phyloP scores from a whole-genome alignment of 2,888 invertebrate genomes.

The Branchipolynoe longqiensis region DNA sequence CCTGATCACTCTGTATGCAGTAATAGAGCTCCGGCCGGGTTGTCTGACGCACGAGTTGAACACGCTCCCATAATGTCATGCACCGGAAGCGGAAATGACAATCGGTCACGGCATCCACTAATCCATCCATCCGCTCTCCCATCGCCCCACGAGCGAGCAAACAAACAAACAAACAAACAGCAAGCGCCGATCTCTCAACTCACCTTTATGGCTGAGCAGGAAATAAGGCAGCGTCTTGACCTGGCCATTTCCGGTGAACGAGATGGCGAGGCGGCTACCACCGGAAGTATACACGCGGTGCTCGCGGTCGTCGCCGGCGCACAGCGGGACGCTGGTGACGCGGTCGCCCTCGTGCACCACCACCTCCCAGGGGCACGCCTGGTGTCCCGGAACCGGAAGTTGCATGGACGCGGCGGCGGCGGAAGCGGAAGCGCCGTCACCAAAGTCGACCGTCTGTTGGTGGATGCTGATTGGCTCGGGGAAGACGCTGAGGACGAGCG shows the following conservation, averaged over 20 bases:
- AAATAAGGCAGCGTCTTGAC: conserved; percentile 38
- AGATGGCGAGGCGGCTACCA: conserved; percentile 16
- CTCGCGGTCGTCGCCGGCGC: conserved; percentile 26
- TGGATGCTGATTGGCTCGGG: not conserved
- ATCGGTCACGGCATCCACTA: no score
- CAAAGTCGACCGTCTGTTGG: not conserved
- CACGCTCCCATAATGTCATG: no score
- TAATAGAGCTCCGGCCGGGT: no score
- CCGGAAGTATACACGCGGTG: not conserved
- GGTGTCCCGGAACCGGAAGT: not conserved
- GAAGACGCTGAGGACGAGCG: conserved; percentile 26
- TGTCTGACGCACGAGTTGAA: no score
- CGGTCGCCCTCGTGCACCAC: conserved; percentile 35
- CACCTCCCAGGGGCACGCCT: conserved; percentile 17
- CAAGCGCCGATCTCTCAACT: no score
- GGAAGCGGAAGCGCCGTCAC: not conserved
- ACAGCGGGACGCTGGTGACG: conserved; percentile 5
- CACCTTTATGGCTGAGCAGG: conserved; percentile 52
- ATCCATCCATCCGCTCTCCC: no score
- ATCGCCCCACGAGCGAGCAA: no score
- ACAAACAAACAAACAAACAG: no score
- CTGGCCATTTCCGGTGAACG: conserved; percentile 27
- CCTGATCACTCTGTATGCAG: no score
- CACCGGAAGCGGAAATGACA: no score
- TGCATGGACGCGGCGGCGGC: not conserved